These are phyloP conservation scores for Pomatostomus ruficeps DNA, from an alignment of 2,113 vertebrate species.

Conservation along the genomic window DNA sequence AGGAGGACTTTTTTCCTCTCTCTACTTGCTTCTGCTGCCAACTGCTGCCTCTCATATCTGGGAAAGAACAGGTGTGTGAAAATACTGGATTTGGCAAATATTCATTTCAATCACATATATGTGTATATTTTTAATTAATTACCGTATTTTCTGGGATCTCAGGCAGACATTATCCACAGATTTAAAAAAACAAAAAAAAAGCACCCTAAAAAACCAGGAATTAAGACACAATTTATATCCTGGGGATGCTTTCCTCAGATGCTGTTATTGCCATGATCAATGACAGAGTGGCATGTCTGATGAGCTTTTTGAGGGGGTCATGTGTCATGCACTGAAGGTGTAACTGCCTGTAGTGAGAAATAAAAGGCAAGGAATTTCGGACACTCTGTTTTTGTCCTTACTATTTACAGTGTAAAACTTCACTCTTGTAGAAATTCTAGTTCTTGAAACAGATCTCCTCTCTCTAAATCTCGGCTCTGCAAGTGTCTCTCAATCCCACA, in stretches of 20 bases:
- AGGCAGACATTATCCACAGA: neutral
- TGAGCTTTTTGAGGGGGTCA: neutral
- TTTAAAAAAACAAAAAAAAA: neutral
- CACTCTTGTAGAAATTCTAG: neutral
- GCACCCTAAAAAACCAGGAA: neutral
- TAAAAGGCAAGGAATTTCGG: neutral
- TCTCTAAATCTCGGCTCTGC: neutral
- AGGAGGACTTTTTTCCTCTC: neutral
- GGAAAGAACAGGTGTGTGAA: conserved; percentile 16
- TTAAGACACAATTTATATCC: neutral
- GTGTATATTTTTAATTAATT: neutral
- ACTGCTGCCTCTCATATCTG: neutral
- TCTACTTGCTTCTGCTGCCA: neutral
- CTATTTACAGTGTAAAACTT: neutral
- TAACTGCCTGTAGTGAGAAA: neutral
- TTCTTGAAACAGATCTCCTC: neutral
- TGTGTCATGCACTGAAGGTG: neutral
- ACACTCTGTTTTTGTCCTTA: neutral
- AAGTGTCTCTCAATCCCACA: neutral
- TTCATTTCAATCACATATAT: neutral
- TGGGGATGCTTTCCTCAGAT: neutral
- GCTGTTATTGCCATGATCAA: neutral
- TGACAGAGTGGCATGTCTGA: neutral
- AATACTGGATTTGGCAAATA: neutral
- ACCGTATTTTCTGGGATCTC: neutral